These are phyloP conservation scores for Tinea pellionella DNA, from an alignment of 2,888 invertebrate species.

Conservation along the genomic window DNA sequence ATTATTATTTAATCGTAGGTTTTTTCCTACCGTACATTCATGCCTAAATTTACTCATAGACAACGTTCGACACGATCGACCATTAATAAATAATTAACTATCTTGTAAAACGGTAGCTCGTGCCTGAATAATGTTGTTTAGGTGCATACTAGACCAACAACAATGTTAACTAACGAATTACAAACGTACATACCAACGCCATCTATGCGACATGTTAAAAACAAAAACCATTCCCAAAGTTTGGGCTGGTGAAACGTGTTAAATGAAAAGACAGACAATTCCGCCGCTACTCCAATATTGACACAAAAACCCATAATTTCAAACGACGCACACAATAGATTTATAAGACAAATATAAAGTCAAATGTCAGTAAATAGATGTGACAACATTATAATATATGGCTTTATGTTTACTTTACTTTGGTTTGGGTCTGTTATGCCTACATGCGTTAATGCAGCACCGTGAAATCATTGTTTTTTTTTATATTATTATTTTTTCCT, in stretches of 20 bases:
- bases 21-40: not conserved
- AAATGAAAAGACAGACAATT: constrained; percentile 59
- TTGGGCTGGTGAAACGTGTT: constrained; percentile 56
- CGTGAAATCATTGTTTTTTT: constrained; percentile 69
- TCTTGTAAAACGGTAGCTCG: not conserved
- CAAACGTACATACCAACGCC: constrained; percentile 31
- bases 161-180: no score
- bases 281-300: constrained; percentile 56
- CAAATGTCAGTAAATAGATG: constrained; percentile 68
- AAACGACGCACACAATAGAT: constrained; percentile 68
- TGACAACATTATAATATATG: constrained; percentile 69
- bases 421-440: constrained; percentile 59
- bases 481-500: constrained; percentile 24
- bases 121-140: not conserved
- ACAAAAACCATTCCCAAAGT: constrained; percentile 15
- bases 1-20: not conserved
- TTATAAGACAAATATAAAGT: constrained; percentile 67
- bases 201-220: constrained; percentile 31
- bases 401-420: constrained; percentile 58
- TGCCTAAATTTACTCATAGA: no score
- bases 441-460: constrained; percentile 66
- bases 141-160: no score
- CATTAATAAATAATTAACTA: not conserved
- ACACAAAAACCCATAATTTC: constrained; percentile 65
- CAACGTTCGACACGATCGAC: not conserved